These are phyloP conservation scores for Raja brachyura DNA, from an alignment of 2,113 vertebrate species.

Conservation along the genomic window DNA sequence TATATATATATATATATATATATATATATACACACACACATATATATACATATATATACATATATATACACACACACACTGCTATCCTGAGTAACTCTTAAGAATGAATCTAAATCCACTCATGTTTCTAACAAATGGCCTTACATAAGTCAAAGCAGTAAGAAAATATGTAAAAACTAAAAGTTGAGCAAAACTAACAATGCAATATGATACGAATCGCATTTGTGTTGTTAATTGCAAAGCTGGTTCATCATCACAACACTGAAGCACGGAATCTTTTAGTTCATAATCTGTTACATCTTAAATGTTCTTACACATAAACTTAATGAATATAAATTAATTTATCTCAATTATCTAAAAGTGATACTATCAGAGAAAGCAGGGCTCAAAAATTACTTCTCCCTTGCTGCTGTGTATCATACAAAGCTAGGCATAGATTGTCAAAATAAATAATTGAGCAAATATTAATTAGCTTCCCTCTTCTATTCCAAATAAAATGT, in stretches of 20 bases:
- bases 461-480: not conserved
- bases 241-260: not conserved
- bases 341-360: not conserved
- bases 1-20: too few relatives aligned
- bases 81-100: not conserved
- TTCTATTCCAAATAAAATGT: not conserved
- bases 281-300: not conserved
- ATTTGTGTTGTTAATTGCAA: conserved; percentile 2
- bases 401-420: not conserved
- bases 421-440: not conserved
- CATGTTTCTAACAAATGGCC: not conserved
- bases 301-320: not conserved
- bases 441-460: not conserved
- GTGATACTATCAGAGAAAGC: not conserved
- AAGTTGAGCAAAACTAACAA: not conserved
- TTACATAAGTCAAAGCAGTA: not conserved
- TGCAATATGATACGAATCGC: too few relatives aligned
- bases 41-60: too few relatives aligned
- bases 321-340: not conserved
- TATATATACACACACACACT: too few relatives aligned
- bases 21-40: too few relatives aligned
- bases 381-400: not conserved
- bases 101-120: conserved; percentile 33
- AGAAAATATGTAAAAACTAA: not conserved
- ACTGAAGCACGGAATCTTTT: not conserved